Percentiles rank a stretch among this genome's conserved stretches.
Conservation (phyloP, 2,888 invertebrate genomes). For the Arenicola marina region DNA sequence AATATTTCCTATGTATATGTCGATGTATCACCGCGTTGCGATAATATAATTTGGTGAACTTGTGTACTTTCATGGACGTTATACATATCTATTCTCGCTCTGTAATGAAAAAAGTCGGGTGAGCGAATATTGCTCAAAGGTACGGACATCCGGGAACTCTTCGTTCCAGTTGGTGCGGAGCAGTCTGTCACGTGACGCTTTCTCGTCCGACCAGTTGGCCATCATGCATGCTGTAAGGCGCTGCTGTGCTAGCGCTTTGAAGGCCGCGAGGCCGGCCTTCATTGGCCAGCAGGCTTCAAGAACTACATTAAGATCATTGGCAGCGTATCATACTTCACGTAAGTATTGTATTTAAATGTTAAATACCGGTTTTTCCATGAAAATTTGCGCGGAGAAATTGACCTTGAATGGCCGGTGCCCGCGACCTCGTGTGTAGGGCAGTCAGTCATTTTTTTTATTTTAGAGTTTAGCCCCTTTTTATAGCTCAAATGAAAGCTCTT, state of each 20-base stretch:
- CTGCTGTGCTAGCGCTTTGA: conserved; percentile 67
- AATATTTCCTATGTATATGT: no score
- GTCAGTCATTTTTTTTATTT: no score
- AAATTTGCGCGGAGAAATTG: not conserved
- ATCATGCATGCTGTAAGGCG: conserved; percentile 69
- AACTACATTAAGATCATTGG: conserved; percentile 57
- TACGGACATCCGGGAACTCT: conserved; percentile 13
- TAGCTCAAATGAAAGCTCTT: no score
- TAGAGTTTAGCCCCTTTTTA: no score
- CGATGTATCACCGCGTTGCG: no score
- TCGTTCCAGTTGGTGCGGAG: not conserved
- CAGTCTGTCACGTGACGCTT: conserved; percentile 16
- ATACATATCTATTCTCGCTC: no score
- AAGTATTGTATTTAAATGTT: conserved; percentile 54
- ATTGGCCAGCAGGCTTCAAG: conserved; percentile 62
- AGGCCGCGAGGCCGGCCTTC: conserved; percentile 66
- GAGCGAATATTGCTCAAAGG: no score
- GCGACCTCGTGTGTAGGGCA: not conserved
- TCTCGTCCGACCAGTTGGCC: conserved; percentile 48
- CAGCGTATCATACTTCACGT: conserved; percentile 65
- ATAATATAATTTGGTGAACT: no score
- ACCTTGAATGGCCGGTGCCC: conserved; percentile 2
- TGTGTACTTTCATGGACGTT: no score
- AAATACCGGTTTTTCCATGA: not conserved
- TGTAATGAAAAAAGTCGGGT: no score